Conservation (phyloP, 1,140 invertebrate species). For the Ptiloglossa arizonensis region DNA sequence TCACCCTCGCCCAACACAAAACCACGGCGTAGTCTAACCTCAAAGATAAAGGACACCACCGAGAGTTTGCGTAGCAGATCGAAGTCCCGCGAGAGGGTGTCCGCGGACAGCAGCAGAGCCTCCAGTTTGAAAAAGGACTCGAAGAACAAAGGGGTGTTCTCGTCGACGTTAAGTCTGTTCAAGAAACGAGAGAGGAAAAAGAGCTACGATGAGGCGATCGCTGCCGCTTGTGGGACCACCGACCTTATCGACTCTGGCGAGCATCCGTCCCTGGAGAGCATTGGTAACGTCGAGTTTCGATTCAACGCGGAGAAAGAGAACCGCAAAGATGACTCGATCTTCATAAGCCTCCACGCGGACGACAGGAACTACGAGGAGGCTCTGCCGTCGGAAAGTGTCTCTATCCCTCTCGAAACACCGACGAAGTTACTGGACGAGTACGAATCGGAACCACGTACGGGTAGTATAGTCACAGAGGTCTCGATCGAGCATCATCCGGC, state of each 20-base stretch:
- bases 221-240: conserved; percentile 25
- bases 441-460: conserved; percentile 62
- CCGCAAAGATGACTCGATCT: conserved; percentile 73
- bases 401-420: conserved; percentile 78
- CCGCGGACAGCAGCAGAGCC: conserved; percentile 65
- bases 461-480: conserved; percentile 73
- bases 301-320: conserved; percentile 74
- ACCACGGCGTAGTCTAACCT: conserved; percentile 76
- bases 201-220: conserved; percentile 71
- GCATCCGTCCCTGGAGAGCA: conserved; percentile 76
- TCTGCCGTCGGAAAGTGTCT: conserved; percentile 75
- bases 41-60: conserved; percentile 77
- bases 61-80: conserved; percentile 77
- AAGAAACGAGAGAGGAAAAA: conserved; percentile 81
- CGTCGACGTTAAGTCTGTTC: conserved; percentile 81
- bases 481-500: conserved; percentile 72
- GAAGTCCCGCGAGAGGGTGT: conserved; percentile 71
- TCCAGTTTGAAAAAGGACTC: conserved; percentile 77
- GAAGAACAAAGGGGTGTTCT: conserved; percentile 81
- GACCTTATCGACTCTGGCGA: conserved; percentile 13
- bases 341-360: conserved; percentile 76
- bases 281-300: conserved; percentile 78
- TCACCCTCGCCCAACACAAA: conserved; percentile 83
- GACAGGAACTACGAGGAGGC: conserved; percentile 73
- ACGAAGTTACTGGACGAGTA: conserved; percentile 77